A percentile compares a stretch with the other conserved stretches of the same genome.
phyloP scores from a whole-genome alignment of 2,888 invertebrate species.

The Cataglyphis cursor region DNA sequence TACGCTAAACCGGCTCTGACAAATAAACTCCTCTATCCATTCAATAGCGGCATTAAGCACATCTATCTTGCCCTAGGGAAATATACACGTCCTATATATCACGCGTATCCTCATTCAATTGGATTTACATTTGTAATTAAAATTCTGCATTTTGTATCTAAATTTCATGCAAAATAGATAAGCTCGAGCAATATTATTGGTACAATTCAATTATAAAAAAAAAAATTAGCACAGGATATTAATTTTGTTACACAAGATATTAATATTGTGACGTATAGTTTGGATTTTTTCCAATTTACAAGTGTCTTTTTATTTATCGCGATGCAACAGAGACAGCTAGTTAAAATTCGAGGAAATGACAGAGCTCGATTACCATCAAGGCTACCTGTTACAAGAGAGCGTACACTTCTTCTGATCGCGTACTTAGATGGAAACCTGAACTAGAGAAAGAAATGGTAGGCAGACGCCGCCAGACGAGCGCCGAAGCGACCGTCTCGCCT shows the following conservation, averaged over 20 bases:
- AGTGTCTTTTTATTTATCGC: slow-evolving; percentile 1
- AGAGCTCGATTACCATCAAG: slow-evolving; percentile 22
- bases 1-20: slow-evolving; percentile 40
- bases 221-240: neutral
- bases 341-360: slow-evolving; percentile 45
- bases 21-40: slow-evolving; percentile 42
- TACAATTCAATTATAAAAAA: slow-evolving; percentile 14
- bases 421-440: slow-evolving; percentile 55
- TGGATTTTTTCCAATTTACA: neutral
- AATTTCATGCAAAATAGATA: neutral
- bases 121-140: slow-evolving; percentile 25
- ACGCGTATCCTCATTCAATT: neutral
- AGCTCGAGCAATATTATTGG: neutral
- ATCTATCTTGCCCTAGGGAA: slow-evolving; percentile 40
- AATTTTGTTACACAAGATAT: neutral
- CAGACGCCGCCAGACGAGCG: slow-evolving; percentile 29
- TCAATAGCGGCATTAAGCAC: slow-evolving; percentile 33
- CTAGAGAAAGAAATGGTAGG: slow-evolving; percentile 44
- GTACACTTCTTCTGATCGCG: slow-evolving; percentile 22
- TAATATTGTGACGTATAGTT: neutral
- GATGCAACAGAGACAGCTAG: neutral
- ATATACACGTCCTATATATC: slow-evolving; percentile 15
- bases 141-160: slow-evolving; percentile 1
- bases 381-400: slow-evolving; percentile 43
- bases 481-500: slow-evolving; percentile 51